Evolutionary conservation across 1,140 invertebrate species (phyloP).

Genomic region (Whitmania pigra): DNA sequence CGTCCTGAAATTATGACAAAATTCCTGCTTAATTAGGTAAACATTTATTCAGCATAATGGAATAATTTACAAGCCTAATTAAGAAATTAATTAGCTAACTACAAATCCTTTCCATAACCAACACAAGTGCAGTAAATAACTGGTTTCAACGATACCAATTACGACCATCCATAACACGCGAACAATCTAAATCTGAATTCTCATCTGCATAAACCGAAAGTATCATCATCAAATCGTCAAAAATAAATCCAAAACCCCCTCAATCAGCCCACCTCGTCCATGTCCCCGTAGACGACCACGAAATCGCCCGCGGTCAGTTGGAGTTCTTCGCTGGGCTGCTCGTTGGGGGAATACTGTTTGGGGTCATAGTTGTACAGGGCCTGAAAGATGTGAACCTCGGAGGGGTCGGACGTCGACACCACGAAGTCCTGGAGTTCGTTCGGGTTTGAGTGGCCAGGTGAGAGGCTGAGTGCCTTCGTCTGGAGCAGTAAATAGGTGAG

Average conservation of each 20-base stretch:
- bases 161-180: background rate
- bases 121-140: too few relatives aligned
- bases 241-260: too few relatives aligned
- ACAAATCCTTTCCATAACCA: too few relatives aligned
- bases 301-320: constrained; percentile 88
- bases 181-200: background rate
- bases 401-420: background rate
- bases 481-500: too few relatives aligned
- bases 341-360: constrained; percentile 64
- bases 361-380: constrained; percentile 85
- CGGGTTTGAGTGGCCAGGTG: too few relatives aligned
- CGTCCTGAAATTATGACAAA: constrained; percentile 50
- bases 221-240: too few relatives aligned
- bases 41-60: background rate
- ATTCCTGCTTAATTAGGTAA: too few relatives aligned
- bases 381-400: constrained; percentile 35
- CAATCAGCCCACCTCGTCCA: constrained; percentile 50
- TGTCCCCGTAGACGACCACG: constrained; percentile 80
- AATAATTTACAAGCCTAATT: too few relatives aligned
- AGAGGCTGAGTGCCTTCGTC: too few relatives aligned
- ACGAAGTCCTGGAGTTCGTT: background rate
- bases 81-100: too few relatives aligned
- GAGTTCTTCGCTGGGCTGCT: constrained; percentile 87
- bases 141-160: too few relatives aligned
- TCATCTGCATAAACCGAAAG: background rate